These are phyloP conservation scores for Remorina albescens DNA, from an alignment of 2,797 vertebrate species.

Conservation along the genomic window DNA sequence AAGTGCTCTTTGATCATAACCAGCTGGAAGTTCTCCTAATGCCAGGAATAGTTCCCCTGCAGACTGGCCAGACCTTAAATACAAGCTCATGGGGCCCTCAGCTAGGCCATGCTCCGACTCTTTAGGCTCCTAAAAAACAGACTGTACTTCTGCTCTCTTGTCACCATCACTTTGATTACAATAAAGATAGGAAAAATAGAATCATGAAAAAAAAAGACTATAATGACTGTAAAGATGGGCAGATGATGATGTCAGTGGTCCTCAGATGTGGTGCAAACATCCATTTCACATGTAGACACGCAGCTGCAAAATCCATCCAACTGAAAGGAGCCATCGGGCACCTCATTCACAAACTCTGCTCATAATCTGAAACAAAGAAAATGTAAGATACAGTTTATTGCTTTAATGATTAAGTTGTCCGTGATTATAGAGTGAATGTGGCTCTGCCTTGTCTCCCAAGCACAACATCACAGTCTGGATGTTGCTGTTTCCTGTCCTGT, in stretches of 20 bases:
- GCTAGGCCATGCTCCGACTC: constrained; percentile 34
- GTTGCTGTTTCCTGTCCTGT: constrained; percentile 67
- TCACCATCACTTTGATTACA: constrained; percentile 3
- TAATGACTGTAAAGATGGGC: constrained; percentile 50
- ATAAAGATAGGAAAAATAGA: constrained; percentile 57
- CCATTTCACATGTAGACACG: constrained; percentile 55
- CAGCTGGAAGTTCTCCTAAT: constrained; percentile 60
- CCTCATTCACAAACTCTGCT: constrained; percentile 61
- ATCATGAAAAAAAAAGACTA: constrained; percentile 64
- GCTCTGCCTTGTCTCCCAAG: constrained; percentile 49
- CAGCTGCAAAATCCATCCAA: constrained; percentile 70
- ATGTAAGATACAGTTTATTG: no score
- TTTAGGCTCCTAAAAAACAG: constrained; percentile 12
- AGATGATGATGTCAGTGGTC: constrained; percentile 65
- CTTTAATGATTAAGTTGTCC: no score
- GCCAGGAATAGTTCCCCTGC: constrained; percentile 40
- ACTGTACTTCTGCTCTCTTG: constrained; percentile 35
- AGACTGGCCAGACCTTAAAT: constrained; percentile 59
- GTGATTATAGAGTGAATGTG: constrained; percentile 59
- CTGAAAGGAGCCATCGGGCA: constrained; percentile 42
- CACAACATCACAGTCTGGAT: constrained; percentile 72
- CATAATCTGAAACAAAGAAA: constrained; percentile 43
- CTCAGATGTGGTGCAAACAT: constrained; percentile 62
- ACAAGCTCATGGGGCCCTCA: constrained; percentile 71
- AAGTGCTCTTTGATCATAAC: constrained; percentile 72